Conservation (phyloP, 2,797 vertebrate genomes). For the Mormyrops attenuatus region DNA sequence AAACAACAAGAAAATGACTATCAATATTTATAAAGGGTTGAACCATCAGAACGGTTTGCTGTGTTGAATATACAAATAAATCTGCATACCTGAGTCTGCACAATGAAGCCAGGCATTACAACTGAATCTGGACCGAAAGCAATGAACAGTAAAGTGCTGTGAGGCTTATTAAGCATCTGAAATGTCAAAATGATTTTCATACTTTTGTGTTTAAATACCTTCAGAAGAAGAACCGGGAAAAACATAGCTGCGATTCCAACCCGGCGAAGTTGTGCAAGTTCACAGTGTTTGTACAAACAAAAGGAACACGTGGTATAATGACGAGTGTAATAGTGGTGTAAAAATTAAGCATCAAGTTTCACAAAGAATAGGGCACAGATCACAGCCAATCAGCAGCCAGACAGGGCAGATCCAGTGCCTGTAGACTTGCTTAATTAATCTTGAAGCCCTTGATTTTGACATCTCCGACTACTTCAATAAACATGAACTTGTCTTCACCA, state of each 20-base stretch:
- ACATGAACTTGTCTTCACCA: slow-evolving; percentile 59
- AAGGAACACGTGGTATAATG: not conserved
- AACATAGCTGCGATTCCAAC: not conserved
- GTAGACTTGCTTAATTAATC: slow-evolving; percentile 46
- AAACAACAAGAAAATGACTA: not conserved
- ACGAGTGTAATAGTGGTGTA: not conserved
- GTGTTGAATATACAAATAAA: not conserved
- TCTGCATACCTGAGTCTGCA: not conserved
- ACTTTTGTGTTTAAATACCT: not conserved
- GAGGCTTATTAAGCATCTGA: not conserved
- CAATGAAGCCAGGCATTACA: not conserved
- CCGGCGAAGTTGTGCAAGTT: not conserved
- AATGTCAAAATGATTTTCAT: not conserved
- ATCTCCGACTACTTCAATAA: slow-evolving; percentile 46
- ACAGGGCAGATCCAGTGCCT: not conserved
- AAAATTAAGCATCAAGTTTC: not conserved
- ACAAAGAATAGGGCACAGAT: not conserved
- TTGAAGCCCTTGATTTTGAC: slow-evolving; percentile 52
- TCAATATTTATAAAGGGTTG: not conserved
- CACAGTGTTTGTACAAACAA: not conserved
- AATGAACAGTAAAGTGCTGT: not conserved
- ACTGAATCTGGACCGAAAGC: not conserved
- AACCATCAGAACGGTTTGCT: not conserved
- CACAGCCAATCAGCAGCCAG: not conserved
- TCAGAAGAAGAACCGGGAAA: not conserved